These are phyloP conservation scores for Baronia brevicornis DNA, from an alignment of 2,888 invertebrate species.

Conservation along the genomic window DNA sequence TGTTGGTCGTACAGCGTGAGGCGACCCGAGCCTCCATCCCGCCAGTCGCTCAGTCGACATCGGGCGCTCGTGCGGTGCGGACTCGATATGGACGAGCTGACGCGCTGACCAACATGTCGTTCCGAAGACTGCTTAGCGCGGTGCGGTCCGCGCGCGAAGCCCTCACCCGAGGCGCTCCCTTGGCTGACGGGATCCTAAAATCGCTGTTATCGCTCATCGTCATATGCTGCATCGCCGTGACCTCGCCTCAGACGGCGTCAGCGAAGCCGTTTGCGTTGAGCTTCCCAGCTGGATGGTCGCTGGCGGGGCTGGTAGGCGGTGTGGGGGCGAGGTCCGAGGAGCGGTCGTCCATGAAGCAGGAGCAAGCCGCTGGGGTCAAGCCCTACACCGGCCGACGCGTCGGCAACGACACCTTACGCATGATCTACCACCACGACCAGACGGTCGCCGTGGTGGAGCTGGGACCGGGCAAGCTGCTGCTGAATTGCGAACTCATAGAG, in stretches of 20 bases:
- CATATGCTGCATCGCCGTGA: constrained; percentile 60
- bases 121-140: constrained; percentile 56
- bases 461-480: constrained; percentile 80
- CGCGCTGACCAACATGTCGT: too few relatives aligned
- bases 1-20: constrained; percentile 14
- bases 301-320: constrained; percentile 59
- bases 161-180: constrained; percentile 50
- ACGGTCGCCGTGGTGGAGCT: constrained; percentile 89
- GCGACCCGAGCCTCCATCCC: constrained; percentile 11
- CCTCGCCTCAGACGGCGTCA: constrained; percentile 59
- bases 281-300: constrained; percentile 66
- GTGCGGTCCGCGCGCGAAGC: constrained; percentile 59
- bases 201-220: constrained; percentile 57
- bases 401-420: constrained; percentile 79
- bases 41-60: constrained; percentile 34
- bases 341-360: constrained; percentile 40
- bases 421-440: constrained; percentile 88
- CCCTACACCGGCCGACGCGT: constrained; percentile 79
- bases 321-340: constrained; percentile 52
- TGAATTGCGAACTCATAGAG: constrained; percentile 89
- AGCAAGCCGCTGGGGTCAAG: constrained; percentile 65
- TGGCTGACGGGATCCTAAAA: constrained; percentile 59
- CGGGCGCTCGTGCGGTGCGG: constrained; percentile 35
- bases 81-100: constrained; percentile 27
- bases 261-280: constrained; percentile 67